Evolutionary conservation across 2,797 vertebrate genomes (phyloP), one percentile per base, ranked within the genome.

Genomic region (Pagetopsis macropterus): DNA sequence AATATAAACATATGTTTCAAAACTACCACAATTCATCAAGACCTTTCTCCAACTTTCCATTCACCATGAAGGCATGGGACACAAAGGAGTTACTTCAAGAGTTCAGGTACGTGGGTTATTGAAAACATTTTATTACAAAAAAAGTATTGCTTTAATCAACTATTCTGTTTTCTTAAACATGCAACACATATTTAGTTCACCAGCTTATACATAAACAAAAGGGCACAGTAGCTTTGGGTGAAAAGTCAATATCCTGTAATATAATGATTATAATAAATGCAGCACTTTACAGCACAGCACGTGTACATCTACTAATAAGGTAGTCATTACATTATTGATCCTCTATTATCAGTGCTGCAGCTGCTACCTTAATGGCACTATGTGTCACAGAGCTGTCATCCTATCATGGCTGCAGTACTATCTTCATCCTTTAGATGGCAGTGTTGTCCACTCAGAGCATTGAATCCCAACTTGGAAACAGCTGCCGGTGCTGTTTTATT

Each of bases 371-470:
- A 14, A 44, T 3, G 8, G 43, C 31, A 56, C 10, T 19, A 9
- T 57, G 6, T 56, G 3, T 14, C 15, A 17, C 13, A 2, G 5
- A 19, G 40, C 21, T 17, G 27, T 14, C 5, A 23, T 19, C 4
- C 12, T 19, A 4, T 9, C 33, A 1, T 27, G 14, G 0, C n/a
- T 84, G 86, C 54, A 86, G 65, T 85, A 68, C 80, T 64, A 3
- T 0, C 1, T 43, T 0, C 0, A 9, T 64, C 84, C 92, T 63
- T 0, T 67, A 66, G 91, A 63, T 87, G 89, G 84, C 86, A 87
- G 79, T 41, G 43, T 84, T 79, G 65, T 9, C 64, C 74, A 75
- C 48, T 33, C 48, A 59, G 51, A 16, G 0, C 21, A 55, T 66
- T 31, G 44, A 62, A 41, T 41, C 51, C 54, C 59, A 70, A 70